A percentile compares a stretch with the other conserved stretches of the same genome.
Conservation (phyloP, 1,140 invertebrate species). For the Nylanderia fulva region DNA sequence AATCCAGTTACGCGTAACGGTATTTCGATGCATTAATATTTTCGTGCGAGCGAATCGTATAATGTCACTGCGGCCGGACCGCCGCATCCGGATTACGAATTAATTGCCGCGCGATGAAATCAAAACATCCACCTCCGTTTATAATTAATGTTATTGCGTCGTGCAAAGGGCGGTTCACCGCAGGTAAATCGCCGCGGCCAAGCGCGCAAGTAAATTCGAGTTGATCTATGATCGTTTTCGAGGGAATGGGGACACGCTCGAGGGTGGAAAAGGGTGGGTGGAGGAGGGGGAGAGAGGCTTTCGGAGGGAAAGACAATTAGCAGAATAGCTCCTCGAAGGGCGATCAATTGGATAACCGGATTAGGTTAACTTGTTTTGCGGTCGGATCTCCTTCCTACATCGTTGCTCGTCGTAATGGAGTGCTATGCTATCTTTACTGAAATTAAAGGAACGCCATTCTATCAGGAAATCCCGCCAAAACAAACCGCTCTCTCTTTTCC, state of each 20-base stretch:
- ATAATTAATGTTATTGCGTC: slow-evolving; percentile 75
- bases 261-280: too few relatives aligned
- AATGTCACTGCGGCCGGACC: slow-evolving; percentile 74
- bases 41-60: slow-evolving; percentile 74
- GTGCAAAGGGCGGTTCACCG: slow-evolving; percentile 74
- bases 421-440: slow-evolving; percentile 1
- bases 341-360: slow-evolving; percentile 81
- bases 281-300: background rate
- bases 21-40: slow-evolving; percentile 75
- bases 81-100: slow-evolving; percentile 75
- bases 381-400: slow-evolving; percentile 71
- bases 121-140: slow-evolving; percentile 75
- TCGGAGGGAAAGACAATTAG: slow-evolving; percentile 79
- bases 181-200: slow-evolving; percentile 72
- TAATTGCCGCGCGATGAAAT: slow-evolving; percentile 75
- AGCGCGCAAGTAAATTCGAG: slow-evolving; percentile 68
- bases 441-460: slow-evolving; percentile 68
- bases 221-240: slow-evolving; percentile 69
- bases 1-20: slow-evolving; percentile 72
- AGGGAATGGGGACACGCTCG: background rate
- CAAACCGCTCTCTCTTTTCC: background rate
- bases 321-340: slow-evolving; percentile 79
- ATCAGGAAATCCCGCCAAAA: background rate
- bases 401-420: slow-evolving; percentile 66
- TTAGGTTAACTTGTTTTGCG: slow-evolving; percentile 81